phyloP scores from a whole-genome alignment of 2,113 vertebrate species.

The Chitala chitala region DNA sequence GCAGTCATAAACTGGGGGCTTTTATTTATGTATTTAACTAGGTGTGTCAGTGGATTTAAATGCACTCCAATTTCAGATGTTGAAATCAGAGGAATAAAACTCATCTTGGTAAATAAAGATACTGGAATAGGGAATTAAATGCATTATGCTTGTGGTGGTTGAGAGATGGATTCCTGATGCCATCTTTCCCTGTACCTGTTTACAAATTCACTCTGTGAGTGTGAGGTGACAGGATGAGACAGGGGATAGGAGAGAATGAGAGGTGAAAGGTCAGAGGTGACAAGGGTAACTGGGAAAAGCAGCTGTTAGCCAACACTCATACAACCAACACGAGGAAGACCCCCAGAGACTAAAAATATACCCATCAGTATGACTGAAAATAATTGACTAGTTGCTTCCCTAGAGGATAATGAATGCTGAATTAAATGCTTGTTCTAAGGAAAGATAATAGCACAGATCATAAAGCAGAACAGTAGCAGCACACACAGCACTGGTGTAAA shows the following conservation, averaged over 20 bases:
- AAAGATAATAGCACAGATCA: background rate
- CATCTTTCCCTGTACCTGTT: background rate
- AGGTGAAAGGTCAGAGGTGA: background rate
- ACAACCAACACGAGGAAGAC: background rate
- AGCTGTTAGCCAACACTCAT: background rate
- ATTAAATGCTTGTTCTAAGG: background rate
- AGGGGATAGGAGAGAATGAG: background rate
- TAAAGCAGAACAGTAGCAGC: background rate
- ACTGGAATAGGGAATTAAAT: background rate
- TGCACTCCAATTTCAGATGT: background rate
- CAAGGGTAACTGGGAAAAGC: background rate
- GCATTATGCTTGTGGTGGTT: background rate
- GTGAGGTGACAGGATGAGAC: background rate
- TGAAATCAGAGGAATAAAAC: background rate
- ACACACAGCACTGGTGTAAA: background rate
- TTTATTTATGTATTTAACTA: background rate
- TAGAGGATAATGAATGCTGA: background rate
- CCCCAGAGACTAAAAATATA: background rate
- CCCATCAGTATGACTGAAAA: background rate
- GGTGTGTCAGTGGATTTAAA: conserved; percentile 3
- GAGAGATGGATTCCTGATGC: background rate
- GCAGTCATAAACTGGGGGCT: background rate
- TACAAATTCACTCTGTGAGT: background rate
- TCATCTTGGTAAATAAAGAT: background rate
- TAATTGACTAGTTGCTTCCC: conserved; percentile 6